phyloP scores from a whole-genome alignment of 2,797 vertebrate genomes.

The Cyclura pinguis region DNA sequence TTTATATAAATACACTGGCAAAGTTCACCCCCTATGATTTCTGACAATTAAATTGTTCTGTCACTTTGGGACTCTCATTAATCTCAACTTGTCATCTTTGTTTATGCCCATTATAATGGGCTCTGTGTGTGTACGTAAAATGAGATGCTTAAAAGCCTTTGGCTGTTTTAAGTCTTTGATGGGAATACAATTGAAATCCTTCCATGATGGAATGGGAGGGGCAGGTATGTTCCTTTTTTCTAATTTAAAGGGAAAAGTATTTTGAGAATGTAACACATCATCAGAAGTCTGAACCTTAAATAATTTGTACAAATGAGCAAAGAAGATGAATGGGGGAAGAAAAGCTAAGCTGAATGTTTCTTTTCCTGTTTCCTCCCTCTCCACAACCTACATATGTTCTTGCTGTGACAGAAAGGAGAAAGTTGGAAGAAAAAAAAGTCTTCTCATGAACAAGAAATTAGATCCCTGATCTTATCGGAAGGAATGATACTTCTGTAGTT shows the following conservation, averaged over 20 bases:
- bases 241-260: constrained; percentile 51
- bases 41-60: constrained; percentile 97
- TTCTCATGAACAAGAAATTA: constrained; percentile 31
- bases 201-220: constrained; percentile 53
- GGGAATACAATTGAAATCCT: constrained; percentile 76
- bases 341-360: background rate
- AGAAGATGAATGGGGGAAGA: background rate
- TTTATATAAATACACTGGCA: constrained; percentile 92
- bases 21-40: constrained; percentile 92
- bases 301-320: constrained; percentile 31
- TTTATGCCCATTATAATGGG: constrained; percentile 94
- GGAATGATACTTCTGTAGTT: too few relatives aligned
- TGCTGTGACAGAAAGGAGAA: constrained; percentile 25
- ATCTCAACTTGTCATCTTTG: constrained; percentile 99
- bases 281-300: constrained; percentile 36
- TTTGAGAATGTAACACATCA: constrained; percentile 36
- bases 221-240: constrained; percentile 39
- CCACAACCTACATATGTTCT: background rate
- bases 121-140: constrained; percentile 82
- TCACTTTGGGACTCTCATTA: constrained; percentile 95
- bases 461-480: too few relatives aligned
- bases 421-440: background rate
- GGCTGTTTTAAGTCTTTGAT: constrained; percentile 82
- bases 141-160: constrained; percentile 80
- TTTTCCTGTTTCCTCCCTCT: background rate